Evolutionary conservation across 2,888 invertebrate genomes (phyloP).

Genomic region (Odiellus spinosus): DNA sequence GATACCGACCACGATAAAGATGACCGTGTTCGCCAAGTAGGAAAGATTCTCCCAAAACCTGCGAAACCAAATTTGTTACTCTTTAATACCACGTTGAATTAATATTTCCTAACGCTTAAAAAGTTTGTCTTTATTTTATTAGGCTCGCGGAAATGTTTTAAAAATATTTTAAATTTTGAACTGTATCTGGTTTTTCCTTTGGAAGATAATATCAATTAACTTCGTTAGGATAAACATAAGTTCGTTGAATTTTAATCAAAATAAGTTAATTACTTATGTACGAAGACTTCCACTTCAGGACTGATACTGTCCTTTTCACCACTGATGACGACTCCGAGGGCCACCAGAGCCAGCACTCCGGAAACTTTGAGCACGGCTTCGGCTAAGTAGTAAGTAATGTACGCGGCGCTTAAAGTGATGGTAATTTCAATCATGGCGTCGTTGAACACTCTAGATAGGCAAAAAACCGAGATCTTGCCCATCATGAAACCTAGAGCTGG

Average conservation of each 20-base stretch:
- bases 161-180: background rate
- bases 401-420: constrained; percentile 32
- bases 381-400: constrained; percentile 31
- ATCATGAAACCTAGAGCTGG: constrained; percentile 30
- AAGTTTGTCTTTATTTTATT: background rate
- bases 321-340: constrained; percentile 31
- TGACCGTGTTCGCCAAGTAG: constrained; percentile 39
- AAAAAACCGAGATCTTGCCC: constrained; percentile 29
- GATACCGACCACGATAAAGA: constrained; percentile 45
- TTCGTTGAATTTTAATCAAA: too few relatives aligned
- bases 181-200: background rate
- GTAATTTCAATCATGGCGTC: constrained; percentile 33
- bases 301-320: constrained; percentile 31
- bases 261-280: constrained; percentile 30
- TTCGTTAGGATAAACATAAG: too few relatives aligned
- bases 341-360: constrained; percentile 34
- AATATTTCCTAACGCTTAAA: background rate
- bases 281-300: constrained; percentile 32
- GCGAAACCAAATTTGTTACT: constrained; percentile 1
- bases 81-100: background rate
- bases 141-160: background rate
- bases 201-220: too few relatives aligned
- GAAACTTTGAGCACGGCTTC: constrained; percentile 26
- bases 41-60: constrained; percentile 35
- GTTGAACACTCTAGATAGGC: constrained; percentile 30